A percentile compares a stretch with the other conserved stretches of the same genome.
Conservation (phyloP, 2,113 vertebrate species). For the Xiphorhynchus elegans region DNA sequence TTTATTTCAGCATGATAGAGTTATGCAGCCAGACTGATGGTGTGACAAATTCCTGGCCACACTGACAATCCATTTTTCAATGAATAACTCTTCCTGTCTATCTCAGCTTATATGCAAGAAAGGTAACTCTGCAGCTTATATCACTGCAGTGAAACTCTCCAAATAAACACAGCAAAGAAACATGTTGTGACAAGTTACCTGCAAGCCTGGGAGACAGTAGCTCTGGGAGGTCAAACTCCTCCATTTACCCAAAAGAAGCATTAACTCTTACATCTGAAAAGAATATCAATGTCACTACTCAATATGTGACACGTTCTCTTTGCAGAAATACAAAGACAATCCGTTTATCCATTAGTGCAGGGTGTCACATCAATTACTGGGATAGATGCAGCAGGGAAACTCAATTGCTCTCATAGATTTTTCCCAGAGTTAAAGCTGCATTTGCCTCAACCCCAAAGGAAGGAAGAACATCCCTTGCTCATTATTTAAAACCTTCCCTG, state of each 20-base stretch:
- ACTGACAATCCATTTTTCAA: background rate
- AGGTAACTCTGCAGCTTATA: background rate
- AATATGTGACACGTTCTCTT: conserved; percentile 44
- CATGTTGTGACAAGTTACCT: conserved; percentile 44
- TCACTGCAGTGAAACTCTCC: background rate
- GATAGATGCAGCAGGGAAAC: conserved; percentile 31
- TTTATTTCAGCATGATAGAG: background rate
- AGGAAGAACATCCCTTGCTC: background rate
- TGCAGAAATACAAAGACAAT: conserved; percentile 50
- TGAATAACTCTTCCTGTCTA: background rate
- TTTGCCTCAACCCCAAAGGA: background rate
- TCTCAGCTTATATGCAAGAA: background rate
- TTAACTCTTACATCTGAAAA: conserved; percentile 47
- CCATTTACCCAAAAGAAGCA: conserved; percentile 20
- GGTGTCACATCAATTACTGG: conserved; percentile 55
- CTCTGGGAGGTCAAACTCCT: conserved; percentile 36
- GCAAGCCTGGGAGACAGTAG: conserved; percentile 20
- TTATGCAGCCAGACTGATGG: background rate
- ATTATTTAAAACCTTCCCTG: background rate
- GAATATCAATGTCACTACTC: conserved; percentile 55
- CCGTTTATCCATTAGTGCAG: conserved; percentile 39
- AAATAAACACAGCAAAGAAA: conserved; percentile 15
- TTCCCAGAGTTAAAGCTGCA: background rate
- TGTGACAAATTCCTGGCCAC: background rate
- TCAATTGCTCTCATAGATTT: conserved; percentile 51